Conservation (phyloP, 2,797 vertebrate species). For the Avahi laniger region DNA sequence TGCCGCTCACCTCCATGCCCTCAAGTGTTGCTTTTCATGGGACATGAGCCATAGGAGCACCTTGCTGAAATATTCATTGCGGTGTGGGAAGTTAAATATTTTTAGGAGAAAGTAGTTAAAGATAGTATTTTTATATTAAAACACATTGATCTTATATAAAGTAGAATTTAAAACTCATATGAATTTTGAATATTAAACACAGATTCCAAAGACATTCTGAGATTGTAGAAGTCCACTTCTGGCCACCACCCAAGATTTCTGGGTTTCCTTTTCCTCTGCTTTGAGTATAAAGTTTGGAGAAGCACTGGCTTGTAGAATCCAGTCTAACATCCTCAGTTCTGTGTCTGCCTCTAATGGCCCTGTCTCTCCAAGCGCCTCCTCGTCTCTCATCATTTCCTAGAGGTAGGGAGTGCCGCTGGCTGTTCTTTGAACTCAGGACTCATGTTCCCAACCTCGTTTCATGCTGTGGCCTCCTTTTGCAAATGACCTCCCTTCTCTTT, state of each 20-base stretch:
- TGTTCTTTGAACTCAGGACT: neutral
- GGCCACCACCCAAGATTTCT: neutral
- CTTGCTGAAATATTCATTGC: neutral
- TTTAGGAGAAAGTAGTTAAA: slow-evolving; percentile 6
- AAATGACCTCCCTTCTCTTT: neutral
- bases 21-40: neutral
- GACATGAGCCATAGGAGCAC: neutral
- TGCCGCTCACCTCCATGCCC: neutral
- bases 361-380: neutral
- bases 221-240: neutral
- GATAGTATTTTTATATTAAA: neutral
- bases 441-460: neutral
- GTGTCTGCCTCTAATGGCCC: neutral
- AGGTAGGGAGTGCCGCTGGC: neutral
- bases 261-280: neutral
- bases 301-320: neutral
- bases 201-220: slow-evolving; percentile 13
- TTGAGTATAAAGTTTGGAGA: neutral
- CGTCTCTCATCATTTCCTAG: neutral
- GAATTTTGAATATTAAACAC: slow-evolving; percentile 37
- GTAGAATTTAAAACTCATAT: neutral
- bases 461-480: neutral
- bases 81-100: neutral
- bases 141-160: neutral
- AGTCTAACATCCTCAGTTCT: neutral